Base-by-base conservation (phyloP, 1,140 invertebrate species). In the Formica selysi region DNA sequence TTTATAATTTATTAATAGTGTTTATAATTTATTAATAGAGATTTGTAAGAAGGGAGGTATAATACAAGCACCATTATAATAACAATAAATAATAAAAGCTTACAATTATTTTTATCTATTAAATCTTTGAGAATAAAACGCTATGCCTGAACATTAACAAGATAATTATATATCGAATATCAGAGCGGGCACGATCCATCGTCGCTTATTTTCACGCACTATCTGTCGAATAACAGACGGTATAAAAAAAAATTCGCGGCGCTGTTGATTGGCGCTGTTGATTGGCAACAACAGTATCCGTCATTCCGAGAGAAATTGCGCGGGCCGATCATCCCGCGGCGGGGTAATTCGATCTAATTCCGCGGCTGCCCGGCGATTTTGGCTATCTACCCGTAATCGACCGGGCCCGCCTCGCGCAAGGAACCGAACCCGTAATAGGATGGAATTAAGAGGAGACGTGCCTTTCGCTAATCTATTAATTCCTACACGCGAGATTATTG, bases 391-490 rank as follows among this genome's bases (percentile, higher is more conserved):
- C 86, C 88, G 90, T 94, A 94, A 94, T 94, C 93, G 94, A 86
- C 84, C 76, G 87, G 92, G 76, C 85, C 92, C 93, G 92, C 92
- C 93, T 93, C 85, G 90, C 91, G 91, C 93, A 88, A 89, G 85
- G 83, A 92, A 89, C 88, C 87, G 83, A 93, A 65, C 89, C 86
- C 85, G 89, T 94, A 94, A 94, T 94, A 89, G 92, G 92, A 92
- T 93, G 92, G 85, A 94, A 94, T 94, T 94, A 94, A 94, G 94
- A 93, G 93, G 90, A 94, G 93, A 94, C 94, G 94, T 94, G 93
- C 92, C 89, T 91, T 94, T 93, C 93, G 93, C 94, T 94, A 94
- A 94, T 94, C 94, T 94, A 94, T 93, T 94, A 94, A 94, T 94
- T 93, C 92, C 90, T 94, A 91, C 91, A 92, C 91, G 90, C 91